Conservation (phyloP, 2,797 vertebrate genomes). For the Myotis findleyi region DNA sequence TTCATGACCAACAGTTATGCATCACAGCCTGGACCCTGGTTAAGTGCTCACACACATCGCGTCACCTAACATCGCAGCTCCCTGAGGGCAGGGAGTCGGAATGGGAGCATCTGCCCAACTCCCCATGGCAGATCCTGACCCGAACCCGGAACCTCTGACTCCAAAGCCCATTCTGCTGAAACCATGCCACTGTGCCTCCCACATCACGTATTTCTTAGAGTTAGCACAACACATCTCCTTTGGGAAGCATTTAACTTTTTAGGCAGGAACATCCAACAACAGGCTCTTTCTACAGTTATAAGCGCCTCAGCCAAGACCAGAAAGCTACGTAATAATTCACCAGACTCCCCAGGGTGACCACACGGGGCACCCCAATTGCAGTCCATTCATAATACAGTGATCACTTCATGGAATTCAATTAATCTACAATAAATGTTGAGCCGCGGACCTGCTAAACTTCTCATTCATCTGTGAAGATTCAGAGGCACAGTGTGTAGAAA, state of each 20-base stretch:
- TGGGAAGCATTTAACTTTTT: neutral
- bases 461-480: constrained; percentile 22
- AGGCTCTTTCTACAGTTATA: neutral
- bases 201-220: neutral
- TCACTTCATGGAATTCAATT: neutral
- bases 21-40: neutral
- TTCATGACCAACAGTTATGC: neutral
- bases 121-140: neutral
- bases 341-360: neutral
- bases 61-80: neutral
- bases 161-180: neutral
- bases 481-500: neutral
- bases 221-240: neutral
- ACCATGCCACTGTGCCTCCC: neutral
- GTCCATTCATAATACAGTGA: constrained; percentile 49
- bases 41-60: neutral
- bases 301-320: neutral
- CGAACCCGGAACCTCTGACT: neutral
- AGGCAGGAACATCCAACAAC: neutral
- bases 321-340: neutral
- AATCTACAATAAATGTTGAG: neutral
- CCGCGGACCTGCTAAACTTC: neutral
- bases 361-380: neutral
- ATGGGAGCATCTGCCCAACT: neutral
- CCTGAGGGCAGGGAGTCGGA: neutral